A percentile compares a stretch with the other conserved stretches of the same genome.
These are phyloP conservation scores for Hippoglossus stenolepis DNA, from an alignment of 2,113 vertebrate genomes.

Conservation along the genomic window DNA sequence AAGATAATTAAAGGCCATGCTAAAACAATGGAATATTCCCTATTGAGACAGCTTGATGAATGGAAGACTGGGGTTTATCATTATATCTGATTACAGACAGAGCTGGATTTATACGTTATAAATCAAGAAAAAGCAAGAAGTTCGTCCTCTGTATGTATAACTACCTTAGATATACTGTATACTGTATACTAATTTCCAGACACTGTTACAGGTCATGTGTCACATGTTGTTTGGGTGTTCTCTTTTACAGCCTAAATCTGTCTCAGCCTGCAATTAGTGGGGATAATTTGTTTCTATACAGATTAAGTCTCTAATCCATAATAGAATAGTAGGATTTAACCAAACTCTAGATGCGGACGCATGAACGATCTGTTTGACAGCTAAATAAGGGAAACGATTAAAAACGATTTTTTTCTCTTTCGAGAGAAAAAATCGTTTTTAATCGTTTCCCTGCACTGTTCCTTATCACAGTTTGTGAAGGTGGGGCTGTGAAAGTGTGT, in stretches of 20 bases:
- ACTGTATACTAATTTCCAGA: background rate
- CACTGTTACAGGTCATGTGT: background rate
- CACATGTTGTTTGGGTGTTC: background rate
- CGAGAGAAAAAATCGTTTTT: no score
- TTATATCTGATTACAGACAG: conserved; percentile 10
- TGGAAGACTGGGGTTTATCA: conserved; percentile 20
- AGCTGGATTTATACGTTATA: background rate
- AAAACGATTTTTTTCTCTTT: background rate
- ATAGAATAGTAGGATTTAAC: conserved; percentile 3
- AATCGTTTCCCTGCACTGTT: background rate
- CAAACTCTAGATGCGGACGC: background rate
- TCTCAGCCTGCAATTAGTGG: conserved; percentile 24
- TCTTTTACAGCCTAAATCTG: background rate
- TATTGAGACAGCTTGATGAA: no score
- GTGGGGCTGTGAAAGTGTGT: background rate
- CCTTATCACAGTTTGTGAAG: background rate
- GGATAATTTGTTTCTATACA: conserved; percentile 5
- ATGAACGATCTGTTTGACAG: background rate
- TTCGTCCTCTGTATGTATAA: background rate
- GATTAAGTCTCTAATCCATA: conserved; percentile 22
- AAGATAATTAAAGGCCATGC: no score
- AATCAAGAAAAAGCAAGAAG: no score
- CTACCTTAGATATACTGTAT: background rate
- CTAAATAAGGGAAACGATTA: background rate
- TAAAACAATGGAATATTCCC: background rate